Percentiles rank a stretch among this genome's conserved stretches.
Conservation (phyloP, 1,140 invertebrate species). For the Eurosta solidaginis region DNA sequence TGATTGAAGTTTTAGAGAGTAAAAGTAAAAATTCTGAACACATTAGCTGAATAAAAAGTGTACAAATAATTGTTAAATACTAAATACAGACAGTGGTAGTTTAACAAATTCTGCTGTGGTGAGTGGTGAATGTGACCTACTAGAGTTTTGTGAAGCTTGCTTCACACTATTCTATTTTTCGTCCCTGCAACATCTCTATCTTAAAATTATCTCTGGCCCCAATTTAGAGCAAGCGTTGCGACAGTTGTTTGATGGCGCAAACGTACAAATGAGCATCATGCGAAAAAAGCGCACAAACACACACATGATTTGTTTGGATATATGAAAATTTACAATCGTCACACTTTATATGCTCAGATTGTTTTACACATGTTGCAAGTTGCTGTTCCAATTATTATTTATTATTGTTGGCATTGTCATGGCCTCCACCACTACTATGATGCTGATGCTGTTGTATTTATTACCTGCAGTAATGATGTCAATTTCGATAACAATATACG, state of each 20-base stretch:
- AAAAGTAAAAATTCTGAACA: no score
- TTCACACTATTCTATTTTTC: no score
- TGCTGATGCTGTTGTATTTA: background rate
- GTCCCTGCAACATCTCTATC: no score
- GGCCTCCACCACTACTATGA: background rate
- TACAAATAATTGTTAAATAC: no score
- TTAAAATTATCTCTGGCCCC: no score
- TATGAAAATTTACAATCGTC: background rate
- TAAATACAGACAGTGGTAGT: no score
- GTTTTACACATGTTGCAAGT: slow-evolving; percentile 27
- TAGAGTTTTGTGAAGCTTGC: no score
- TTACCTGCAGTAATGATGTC: background rate
- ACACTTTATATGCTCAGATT: background rate
- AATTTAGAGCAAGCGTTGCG: background rate
- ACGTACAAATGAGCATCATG: background rate
- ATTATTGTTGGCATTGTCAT: background rate
- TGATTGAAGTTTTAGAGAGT: no score
- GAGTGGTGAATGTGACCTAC: no score
- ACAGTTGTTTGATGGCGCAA: slow-evolving; percentile 11
- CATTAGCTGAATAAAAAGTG: no score
- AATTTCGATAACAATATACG: background rate
- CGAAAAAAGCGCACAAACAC: background rate
- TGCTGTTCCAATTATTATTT: slow-evolving; percentile 22
- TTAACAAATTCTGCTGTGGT: no score
- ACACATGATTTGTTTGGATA: background rate